Conservation (phyloP, 2,113 vertebrate species). For the Phaethornis superciliosus region DNA sequence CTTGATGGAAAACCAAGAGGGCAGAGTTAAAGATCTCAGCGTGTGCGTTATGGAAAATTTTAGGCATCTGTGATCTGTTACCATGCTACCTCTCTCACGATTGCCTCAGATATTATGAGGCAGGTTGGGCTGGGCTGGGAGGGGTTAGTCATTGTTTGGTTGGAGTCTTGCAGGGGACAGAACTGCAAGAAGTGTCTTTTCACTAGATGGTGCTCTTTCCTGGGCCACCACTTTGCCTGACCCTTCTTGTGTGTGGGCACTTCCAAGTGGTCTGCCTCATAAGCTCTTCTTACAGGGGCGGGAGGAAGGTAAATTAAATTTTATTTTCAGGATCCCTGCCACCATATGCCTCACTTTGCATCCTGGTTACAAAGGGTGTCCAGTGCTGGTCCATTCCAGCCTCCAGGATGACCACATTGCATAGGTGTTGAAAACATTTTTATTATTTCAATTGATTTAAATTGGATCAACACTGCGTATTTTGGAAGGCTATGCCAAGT, state of each 20-base stretch:
- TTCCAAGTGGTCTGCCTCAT: not conserved
- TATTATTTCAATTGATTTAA: not conserved
- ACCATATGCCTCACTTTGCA: not conserved
- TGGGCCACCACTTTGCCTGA: not conserved
- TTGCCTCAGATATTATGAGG: not conserved
- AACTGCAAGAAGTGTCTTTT: not conserved
- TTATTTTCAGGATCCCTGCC: not conserved
- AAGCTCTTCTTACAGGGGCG: not conserved
- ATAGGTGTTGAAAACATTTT: not conserved
- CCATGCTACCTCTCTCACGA: not conserved
- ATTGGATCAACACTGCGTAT: not conserved
- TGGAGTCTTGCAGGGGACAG: not conserved
- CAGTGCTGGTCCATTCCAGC: not conserved
- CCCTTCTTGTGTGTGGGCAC: not conserved
- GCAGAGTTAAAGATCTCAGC: not conserved
- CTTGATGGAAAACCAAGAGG: not conserved
- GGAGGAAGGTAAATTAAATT: not conserved
- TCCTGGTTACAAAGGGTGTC: not conserved
- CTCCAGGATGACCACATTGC: not conserved
- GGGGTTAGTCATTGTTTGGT: not conserved
- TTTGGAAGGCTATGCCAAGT: not conserved
- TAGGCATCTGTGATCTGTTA: not conserved
- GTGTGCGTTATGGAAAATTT: not conserved
- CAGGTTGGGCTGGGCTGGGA: not conserved
- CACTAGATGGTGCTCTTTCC: conserved; percentile 70